Evolutionary conservation across 2,113 vertebrate species (phyloP), one percentile per base, ranked within the genome.

Genomic region (Anthoscopus minutus): DNA sequence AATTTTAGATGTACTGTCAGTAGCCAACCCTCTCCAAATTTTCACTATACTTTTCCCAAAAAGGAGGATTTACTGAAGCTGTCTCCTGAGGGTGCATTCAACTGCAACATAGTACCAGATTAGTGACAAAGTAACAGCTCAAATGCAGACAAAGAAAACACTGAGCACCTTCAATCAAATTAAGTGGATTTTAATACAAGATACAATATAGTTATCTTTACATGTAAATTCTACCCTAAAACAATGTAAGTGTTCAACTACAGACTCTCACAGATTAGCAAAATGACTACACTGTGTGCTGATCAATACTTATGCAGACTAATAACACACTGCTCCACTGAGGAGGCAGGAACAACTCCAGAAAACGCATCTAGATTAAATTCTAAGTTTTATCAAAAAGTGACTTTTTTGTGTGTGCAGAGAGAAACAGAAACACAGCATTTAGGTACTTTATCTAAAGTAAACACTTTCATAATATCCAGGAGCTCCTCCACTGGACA

Each of bases 21-120:
- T 8, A 82, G 37, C 11, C 50, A 88, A 50, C 3, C 16, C 23
- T 42, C 45, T 94, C 44, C 35, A 79, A 65, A 70, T 70, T 65
- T 35, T 70, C 62, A 48, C 21, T 77, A 12, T 9, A 11, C 6
- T 65, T 85, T 80, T 57, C 62, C 25, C 23, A 48, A 56, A 72
- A 87, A 66, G 40, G 30, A 37, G 45, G 51, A 88, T 72, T 87
- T 83, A 85, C 22, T 78, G 42, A 81, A 83, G 64, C 16, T 69
- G 48, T 37, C 58, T 76, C 58, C 42, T 30, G 25, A 86, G 64
- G 21, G n/a, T 51, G 15, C 27, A 28, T 38, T 82, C 67, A 89
- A 27, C 47, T 81, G n/a, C 50, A 91, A 7, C 15, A 33, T 0
- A 0, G 33, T 28, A 23, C 7, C 1, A 3, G 13, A 65, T 69